Evolutionary conservation across 2,797 vertebrate species (phyloP), one percentile per base, ranked within the genome.

Genomic region (Allobates femoralis): DNA sequence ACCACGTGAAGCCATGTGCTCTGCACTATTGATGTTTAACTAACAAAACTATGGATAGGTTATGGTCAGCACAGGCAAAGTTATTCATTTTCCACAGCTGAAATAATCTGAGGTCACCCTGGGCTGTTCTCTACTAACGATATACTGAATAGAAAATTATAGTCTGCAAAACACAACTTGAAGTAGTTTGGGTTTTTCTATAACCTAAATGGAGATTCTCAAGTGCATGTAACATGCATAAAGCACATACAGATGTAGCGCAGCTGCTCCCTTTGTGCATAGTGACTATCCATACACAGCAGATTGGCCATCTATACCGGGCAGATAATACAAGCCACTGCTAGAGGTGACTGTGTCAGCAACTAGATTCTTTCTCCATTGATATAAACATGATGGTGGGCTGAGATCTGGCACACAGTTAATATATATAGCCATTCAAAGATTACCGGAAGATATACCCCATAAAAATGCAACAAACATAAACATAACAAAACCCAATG

Each of bases 21-120:
- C 21, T 46, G 62, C 30, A 56, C 23, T 50, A 73, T 77, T 77
- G 85, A 78, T 83, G 77, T 69, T 86, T 83, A 86, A 82, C 79
- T 58, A 81, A 18, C 23, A 51, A 46, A 64, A n/a, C 60, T 66
- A 51, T 82, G 10, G 37, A 85, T 85, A 53, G 74, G 53, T 85
- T 85, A 74, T 50, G 30, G 56, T 86, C 80, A 86, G 85, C 80
- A 86, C 18, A 21, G 77, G 80, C 41, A 41, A 81, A 82, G 85
- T 77, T 86, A 86, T 56, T 86, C 80, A 86, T 86, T 86, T 53
- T 11, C 79, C 34, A 67, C 28, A 34, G 18, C 56, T 75, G 69
- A n/a, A 86, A 56, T 86, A 32, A 83, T 32, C 73, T 28, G 51
- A 76, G 74, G 62, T 69, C 73, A 86, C 51, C 41, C 81, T 74